Conservation (phyloP, 2,797 vertebrate genomes). For the Pampus argenteus region DNA sequence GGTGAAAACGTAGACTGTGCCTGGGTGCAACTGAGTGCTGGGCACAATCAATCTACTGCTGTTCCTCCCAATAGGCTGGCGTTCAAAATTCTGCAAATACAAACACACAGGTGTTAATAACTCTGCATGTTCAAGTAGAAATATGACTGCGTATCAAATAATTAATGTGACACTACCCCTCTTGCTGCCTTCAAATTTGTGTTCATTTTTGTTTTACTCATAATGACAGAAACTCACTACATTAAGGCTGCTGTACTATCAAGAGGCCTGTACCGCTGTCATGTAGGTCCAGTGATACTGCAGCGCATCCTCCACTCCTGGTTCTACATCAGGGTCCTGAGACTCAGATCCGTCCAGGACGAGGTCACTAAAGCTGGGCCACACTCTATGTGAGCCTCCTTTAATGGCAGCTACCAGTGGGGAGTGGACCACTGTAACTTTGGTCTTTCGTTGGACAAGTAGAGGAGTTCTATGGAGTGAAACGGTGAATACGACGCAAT, state of each 20-base stretch:
- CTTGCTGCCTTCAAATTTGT: neutral
- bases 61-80: slow-evolving; percentile 39
- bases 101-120: slow-evolving; percentile 19
- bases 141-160: neutral
- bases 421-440: slow-evolving; percentile 78
- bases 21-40: slow-evolving; percentile 60
- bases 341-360: slow-evolving; percentile 84
- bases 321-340: slow-evolving; percentile 80
- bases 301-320: slow-evolving; percentile 62
- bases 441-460: slow-evolving; percentile 41
- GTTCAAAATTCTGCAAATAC: slow-evolving; percentile 59
- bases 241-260: neutral
- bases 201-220: neutral
- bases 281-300: slow-evolving; percentile 79
- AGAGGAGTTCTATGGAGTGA: slow-evolving; percentile 81
- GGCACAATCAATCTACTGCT: slow-evolving; percentile 67
- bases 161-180: neutral
- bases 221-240: neutral
- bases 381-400: slow-evolving; percentile 83
- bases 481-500: slow-evolving; percentile 81
- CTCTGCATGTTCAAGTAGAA: neutral
- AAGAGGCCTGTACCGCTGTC: slow-evolving; percentile 62
- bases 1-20: slow-evolving; percentile 73
- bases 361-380: slow-evolving; percentile 78
- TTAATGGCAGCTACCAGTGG: slow-evolving; percentile 80